phyloP scores from a whole-genome alignment of 2,113 vertebrate genomes.

The Megaceryle maxima region DNA sequence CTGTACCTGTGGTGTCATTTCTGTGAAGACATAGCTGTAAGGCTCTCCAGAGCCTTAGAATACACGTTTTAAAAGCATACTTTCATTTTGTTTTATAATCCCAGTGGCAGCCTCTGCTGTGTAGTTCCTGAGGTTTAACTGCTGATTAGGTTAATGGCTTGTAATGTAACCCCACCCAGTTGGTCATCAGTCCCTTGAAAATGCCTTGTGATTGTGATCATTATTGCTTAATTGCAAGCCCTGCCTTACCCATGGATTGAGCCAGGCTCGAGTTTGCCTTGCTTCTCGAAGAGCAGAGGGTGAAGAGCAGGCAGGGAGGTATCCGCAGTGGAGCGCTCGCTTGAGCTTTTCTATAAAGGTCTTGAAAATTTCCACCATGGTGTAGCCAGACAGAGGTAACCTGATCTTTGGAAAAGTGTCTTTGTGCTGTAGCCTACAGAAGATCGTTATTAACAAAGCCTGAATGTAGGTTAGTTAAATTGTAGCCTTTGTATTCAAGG shows the following conservation, averaged over 20 bases:
- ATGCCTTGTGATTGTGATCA: background rate
- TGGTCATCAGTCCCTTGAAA: background rate
- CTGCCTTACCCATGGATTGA: background rate
- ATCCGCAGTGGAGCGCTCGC: background rate
- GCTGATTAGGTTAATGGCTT: background rate
- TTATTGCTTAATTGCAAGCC: background rate
- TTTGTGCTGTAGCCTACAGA: background rate
- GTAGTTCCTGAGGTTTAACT: background rate
- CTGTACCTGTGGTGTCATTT: background rate
- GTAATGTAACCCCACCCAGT: slow-evolving; percentile 7
- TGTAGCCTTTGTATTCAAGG: background rate
- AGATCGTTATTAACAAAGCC: background rate
- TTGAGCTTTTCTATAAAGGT: background rate
- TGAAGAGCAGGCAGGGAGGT: background rate
- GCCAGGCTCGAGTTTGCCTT: background rate
- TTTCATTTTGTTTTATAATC: slow-evolving; percentile 19
- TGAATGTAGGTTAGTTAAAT: background rate
- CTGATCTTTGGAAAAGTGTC: slow-evolving; percentile 29
- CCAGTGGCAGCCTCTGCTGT: background rate
- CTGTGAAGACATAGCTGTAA: background rate
- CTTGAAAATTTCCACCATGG: background rate
- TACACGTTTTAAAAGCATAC: background rate
- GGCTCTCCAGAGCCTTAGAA: background rate
- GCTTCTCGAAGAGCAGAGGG: background rate
- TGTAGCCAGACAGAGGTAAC: background rate